phyloP scores from a whole-genome alignment of 2,888 invertebrate species.

The Apodemia mormo region DNA sequence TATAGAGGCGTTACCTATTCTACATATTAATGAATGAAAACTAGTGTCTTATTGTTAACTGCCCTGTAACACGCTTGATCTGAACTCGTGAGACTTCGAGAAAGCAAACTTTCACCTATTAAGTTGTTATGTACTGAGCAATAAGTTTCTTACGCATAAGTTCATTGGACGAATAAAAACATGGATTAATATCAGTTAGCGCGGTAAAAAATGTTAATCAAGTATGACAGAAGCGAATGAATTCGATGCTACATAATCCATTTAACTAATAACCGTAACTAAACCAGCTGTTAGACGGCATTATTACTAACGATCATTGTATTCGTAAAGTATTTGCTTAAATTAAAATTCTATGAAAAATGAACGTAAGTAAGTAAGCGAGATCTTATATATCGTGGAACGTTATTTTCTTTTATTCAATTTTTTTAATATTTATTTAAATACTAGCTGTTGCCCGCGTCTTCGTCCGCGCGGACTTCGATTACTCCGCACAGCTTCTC shows the following conservation, averaged over 20 bases:
- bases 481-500: no score
- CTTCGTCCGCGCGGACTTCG: no score
- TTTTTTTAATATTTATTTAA: no score
- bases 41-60: conserved; percentile 39
- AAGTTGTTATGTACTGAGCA: conserved; percentile 31
- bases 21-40: conserved; percentile 28
- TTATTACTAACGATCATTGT: neutral
- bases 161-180: conserved; percentile 25
- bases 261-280: neutral
- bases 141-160: conserved; percentile 26
- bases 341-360: neutral
- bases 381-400: no score
- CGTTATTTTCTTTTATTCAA: no score
- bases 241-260: conserved; percentile 1
- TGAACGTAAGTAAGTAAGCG: neutral
- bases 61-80: conserved; percentile 48
- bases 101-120: conserved; percentile 67
- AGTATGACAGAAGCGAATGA: neutral
- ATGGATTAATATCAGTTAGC: conserved; percentile 20
- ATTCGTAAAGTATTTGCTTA: neutral
- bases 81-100: conserved; percentile 54
- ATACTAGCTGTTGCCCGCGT: no score
- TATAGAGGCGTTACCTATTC: conserved; percentile 19
- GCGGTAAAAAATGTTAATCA: neutral
- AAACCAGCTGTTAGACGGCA: neutral